phyloP scores from a whole-genome alignment of 2,113 vertebrate genomes.

The Otus sunia region DNA sequence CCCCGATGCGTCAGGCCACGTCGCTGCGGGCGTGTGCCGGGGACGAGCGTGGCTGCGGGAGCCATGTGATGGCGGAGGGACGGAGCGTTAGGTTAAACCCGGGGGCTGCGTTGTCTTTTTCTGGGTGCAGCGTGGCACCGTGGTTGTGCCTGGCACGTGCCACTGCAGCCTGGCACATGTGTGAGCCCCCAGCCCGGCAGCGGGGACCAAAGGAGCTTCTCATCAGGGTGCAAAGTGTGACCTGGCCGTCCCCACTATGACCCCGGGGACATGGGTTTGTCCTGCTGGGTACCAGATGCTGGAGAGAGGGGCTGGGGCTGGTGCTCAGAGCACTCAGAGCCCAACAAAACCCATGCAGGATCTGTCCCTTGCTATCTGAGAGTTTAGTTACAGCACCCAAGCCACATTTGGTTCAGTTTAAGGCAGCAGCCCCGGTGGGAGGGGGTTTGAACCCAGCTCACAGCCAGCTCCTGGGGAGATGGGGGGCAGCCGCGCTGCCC shows the following conservation, averaged over 20 bases:
- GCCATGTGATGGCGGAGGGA: neutral
- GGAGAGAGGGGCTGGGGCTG: neutral
- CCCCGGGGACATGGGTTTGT: rapidly evolving
- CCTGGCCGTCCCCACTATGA: neutral
- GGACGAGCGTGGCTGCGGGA: neutral
- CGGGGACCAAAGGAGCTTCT: neutral
- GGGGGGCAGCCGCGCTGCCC: neutral
- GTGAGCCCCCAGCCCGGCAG: rapidly evolving
- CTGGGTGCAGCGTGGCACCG: rapidly evolving
- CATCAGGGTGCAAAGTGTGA: rapidly evolving
- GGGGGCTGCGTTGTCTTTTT: rapidly evolving
- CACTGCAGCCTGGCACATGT: rapidly evolving
- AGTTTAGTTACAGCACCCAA: rapidly evolving
- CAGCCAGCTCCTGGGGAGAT: neutral
- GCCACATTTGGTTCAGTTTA: rapidly evolving
- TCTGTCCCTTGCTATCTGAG: rapidly evolving
- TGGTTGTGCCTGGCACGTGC: rapidly evolving
- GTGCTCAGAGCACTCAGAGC: neutral
- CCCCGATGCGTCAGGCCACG: neutral
- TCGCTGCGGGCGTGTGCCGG: neutral
- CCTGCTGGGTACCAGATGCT: rapidly evolving
- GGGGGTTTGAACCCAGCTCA: neutral
- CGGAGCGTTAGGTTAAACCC: rapidly evolving
- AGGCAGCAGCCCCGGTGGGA: neutral
- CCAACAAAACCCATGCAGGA: rapidly evolving